These are phyloP conservation scores for Thyatira batis DNA, from an alignment of 2,888 invertebrate genomes.

Conservation along the genomic window DNA sequence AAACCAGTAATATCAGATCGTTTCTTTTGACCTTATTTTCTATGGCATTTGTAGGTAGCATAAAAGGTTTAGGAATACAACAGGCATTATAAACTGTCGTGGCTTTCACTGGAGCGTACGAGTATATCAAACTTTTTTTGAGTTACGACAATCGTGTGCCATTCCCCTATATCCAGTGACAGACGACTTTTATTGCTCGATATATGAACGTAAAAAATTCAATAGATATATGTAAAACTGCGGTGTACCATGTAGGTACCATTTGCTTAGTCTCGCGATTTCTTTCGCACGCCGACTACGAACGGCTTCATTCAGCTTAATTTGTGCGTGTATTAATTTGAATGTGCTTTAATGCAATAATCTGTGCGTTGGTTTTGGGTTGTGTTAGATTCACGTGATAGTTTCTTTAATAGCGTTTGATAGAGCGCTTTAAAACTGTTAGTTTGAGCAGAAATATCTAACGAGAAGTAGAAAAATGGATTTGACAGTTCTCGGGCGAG, in stretches of 20 bases:
- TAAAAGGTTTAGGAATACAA: not conserved
- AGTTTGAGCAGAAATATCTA: not conserved
- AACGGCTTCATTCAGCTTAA: constrained; percentile 33
- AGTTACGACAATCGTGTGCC: constrained; percentile 58
- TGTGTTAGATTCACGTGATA: not conserved
- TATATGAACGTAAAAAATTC: constrained; percentile 64
- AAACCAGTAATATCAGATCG: not conserved
- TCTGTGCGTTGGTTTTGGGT: not conserved
- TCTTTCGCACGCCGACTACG: constrained; percentile 61
- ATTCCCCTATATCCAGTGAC: constrained; percentile 49
- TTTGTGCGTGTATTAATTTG: not conserved
- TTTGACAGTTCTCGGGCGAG: constrained; percentile 64
- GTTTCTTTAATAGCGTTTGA: constrained; percentile 1
- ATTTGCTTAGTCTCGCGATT: constrained; percentile 58
- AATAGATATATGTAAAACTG: constrained; percentile 34
- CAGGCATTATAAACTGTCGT: constrained; percentile 17
- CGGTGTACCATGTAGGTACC: constrained; percentile 35
- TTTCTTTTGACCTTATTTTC: not conserved
- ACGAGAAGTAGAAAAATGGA: constrained; percentile 48
- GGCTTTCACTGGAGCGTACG: not conserved
- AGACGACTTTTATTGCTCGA: constrained; percentile 55
- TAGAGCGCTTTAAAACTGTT: constrained; percentile 15
- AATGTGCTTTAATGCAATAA: not conserved
- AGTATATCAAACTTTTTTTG: constrained; percentile 36
- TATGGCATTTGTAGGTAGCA: not conserved